Conservation (phyloP, 2,113 vertebrate species). For the Equus przewalskii region DNA sequence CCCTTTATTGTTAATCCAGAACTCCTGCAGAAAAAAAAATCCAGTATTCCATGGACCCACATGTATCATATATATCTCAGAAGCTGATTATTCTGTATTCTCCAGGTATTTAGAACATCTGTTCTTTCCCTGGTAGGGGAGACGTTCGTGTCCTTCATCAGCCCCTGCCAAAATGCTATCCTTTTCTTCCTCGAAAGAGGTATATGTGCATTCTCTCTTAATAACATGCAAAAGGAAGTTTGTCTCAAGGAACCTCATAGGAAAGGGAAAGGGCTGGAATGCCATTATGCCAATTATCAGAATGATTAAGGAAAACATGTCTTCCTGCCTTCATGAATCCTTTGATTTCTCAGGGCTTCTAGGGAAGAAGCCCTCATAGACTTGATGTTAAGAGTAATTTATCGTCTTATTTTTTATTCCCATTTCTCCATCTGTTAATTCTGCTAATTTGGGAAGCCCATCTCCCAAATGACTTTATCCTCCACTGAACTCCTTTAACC, state of each 20-base stretch:
- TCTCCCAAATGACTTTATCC: background rate
- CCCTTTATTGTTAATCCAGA: background rate
- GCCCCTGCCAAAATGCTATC: background rate
- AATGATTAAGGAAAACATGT: background rate
- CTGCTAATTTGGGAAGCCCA: background rate
- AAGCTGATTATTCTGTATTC: background rate
- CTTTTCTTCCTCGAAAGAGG: background rate
- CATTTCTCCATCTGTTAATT: background rate
- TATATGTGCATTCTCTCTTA: background rate
- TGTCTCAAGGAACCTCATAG: background rate
- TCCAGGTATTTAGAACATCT: background rate
- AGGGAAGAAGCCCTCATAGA: background rate
- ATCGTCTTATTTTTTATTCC: background rate
- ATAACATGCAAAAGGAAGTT: background rate
- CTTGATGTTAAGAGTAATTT: background rate
- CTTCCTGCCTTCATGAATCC: background rate
- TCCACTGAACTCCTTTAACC: constrained; percentile 57
- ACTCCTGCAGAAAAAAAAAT: background rate
- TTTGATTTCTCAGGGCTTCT: background rate
- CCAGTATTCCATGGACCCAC: background rate
- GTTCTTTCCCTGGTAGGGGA: background rate
- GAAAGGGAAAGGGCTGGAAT: background rate
- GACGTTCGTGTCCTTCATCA: background rate
- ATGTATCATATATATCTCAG: background rate
- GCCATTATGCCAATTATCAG: background rate